Percentiles rank a stretch among this genome's conserved stretches.
These are phyloP conservation scores for Hyposoter didymator DNA, from an alignment of 2,888 invertebrate species.

Conservation along the genomic window DNA sequence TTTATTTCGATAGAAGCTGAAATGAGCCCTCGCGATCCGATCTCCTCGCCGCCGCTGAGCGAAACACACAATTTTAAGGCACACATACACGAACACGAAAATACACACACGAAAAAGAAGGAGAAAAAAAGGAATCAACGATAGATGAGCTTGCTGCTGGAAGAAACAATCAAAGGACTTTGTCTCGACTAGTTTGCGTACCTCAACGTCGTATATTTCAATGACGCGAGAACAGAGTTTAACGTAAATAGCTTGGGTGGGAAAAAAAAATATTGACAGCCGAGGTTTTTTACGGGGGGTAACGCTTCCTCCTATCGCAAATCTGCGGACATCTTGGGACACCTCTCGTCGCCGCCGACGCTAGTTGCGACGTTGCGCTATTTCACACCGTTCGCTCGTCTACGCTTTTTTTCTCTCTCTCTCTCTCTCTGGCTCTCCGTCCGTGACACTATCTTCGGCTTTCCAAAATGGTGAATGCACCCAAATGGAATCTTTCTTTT, in stretches of 20 bases:
- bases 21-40: conserved; percentile 20
- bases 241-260: background rate
- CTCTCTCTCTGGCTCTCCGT: background rate
- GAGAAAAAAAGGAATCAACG: conserved; percentile 31
- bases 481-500: conserved; percentile 7
- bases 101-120: background rate
- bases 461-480: conserved; percentile 62
- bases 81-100: conserved; percentile 32
- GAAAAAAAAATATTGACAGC: conserved; percentile 66
- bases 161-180: conserved; percentile 8
- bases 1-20: conserved; percentile 42
- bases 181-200: conserved; percentile 22
- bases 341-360: conserved; percentile 75
- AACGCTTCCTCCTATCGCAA: conserved; percentile 75
- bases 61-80: conserved; percentile 20
- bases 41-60: conserved; percentile 1
- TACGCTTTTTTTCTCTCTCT: background rate
- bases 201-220: conserved; percentile 25
- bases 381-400: conserved; percentile 66
- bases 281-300: conserved; percentile 49
- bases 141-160: background rate
- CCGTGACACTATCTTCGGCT: conserved; percentile 13
- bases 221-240: conserved; percentile 7
- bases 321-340: conserved; percentile 80
- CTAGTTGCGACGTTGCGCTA: conserved; percentile 79